These are phyloP conservation scores for Protonemura montana DNA, from an alignment of 2,888 invertebrate species.

Conservation along the genomic window DNA sequence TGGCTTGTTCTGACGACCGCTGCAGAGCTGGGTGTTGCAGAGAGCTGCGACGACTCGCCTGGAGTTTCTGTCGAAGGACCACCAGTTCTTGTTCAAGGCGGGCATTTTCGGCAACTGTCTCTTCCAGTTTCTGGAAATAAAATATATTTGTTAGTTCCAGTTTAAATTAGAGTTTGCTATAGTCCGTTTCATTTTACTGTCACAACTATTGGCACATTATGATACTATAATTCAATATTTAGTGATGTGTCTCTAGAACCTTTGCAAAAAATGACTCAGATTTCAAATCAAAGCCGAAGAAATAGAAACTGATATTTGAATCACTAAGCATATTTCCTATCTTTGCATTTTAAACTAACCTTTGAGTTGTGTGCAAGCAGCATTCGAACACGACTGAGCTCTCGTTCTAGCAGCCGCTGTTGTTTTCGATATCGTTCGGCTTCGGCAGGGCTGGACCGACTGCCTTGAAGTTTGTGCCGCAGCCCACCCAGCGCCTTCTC, in stretches of 20 bases:
- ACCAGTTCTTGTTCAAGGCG: conserved; percentile 87
- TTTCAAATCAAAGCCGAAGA: no score
- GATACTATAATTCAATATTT: no score
- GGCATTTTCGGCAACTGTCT: conserved; percentile 90
- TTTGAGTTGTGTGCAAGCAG: conserved; percentile 91
- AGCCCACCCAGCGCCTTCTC: conserved; percentile 73
- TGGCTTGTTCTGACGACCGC: conserved; percentile 49
- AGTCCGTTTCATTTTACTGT: background rate
- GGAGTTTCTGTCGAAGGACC: conserved; percentile 82
- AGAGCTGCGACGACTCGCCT: conserved; percentile 68
- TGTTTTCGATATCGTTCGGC: conserved; percentile 74
- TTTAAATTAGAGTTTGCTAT: conserved; percentile 40
- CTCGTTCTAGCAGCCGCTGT: conserved; percentile 75
- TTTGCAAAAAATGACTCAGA: no score
- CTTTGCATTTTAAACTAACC: conserved; percentile 62
- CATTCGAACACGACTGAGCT: conserved; percentile 83
- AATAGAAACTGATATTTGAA: no score
- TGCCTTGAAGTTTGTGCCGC: conserved; percentile 67
- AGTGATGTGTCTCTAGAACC: no score
- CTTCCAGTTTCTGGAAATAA: conserved; percentile 84
- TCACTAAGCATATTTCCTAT: no score
- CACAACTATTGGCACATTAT: no score
- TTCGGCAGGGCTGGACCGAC: conserved; percentile 66
- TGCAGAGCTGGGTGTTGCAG: conserved; percentile 45
- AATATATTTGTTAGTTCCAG: no score